phyloP scores from a whole-genome alignment of 92 coral and sea anemone species.

The Heteractis magnifica region DNA sequence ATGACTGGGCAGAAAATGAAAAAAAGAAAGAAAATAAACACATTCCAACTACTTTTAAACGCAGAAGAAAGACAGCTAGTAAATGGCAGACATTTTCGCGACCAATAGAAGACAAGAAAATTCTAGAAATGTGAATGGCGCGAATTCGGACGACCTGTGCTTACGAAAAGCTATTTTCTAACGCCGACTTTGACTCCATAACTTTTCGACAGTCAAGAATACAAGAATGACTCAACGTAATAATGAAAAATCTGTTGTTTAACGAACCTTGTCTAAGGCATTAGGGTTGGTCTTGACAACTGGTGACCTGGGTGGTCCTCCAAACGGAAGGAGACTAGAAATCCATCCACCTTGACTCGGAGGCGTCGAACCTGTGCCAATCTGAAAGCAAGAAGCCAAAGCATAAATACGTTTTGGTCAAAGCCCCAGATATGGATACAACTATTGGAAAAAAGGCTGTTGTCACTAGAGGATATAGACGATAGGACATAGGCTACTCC shows the following conservation, averaged over 20 bases:
- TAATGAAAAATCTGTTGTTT: background rate
- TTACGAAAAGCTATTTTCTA: too few relatives aligned
- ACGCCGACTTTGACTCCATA: too few relatives aligned
- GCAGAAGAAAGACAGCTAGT: too few relatives aligned
- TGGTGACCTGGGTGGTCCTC: slow-evolving; percentile 73
- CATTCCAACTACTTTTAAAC: background rate
- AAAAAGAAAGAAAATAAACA: background rate
- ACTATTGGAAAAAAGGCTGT: too few relatives aligned
- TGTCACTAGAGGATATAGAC: too few relatives aligned
- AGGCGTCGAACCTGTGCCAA: slow-evolving; percentile 85
- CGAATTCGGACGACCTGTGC: background rate
- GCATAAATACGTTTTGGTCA: background rate
- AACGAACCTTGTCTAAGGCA: slow-evolving; percentile 50
- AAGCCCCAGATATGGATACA: too few relatives aligned
- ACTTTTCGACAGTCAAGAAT: too few relatives aligned
- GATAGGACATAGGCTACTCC: too few relatives aligned
- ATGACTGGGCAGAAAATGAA: slow-evolving; percentile 57
- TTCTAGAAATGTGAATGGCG: background rate
- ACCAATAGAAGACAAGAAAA: too few relatives aligned
- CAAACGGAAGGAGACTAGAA: slow-evolving; percentile 81
- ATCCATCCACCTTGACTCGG: slow-evolving; percentile 90
- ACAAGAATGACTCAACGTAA: background rate
- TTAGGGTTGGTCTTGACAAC: slow-evolving; percentile 13
- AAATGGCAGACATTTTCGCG: too few relatives aligned
- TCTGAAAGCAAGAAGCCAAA: slow-evolving; percentile 34